A percentile compares a stretch with the other conserved stretches of the same genome.
phyloP scores from a whole-genome alignment of 2,888 invertebrate species.

The Seira ritae region DNA sequence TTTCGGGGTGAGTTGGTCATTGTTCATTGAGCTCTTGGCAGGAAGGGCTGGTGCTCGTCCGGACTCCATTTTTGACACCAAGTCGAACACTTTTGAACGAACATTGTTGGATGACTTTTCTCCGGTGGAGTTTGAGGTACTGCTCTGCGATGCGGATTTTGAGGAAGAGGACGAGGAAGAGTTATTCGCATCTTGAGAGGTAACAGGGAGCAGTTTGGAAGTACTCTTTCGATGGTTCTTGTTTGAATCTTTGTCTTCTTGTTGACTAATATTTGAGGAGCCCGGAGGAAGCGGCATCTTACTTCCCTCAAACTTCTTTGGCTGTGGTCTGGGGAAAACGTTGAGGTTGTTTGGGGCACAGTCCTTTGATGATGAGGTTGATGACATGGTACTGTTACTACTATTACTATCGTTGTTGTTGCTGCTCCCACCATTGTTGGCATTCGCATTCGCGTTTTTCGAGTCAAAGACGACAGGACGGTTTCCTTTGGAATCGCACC shows the following conservation, averaged over 20 bases:
- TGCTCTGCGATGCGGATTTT: constrained; percentile 30
- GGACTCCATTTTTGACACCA: constrained; percentile 73
- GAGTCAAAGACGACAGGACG: constrained; percentile 72
- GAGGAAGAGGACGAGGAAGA: constrained; percentile 39
- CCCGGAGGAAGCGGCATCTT: constrained; percentile 65
- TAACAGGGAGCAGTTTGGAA: constrained; percentile 11
- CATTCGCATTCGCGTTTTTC: constrained; percentile 44
- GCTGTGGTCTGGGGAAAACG: constrained; percentile 34
- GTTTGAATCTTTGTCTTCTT: constrained; percentile 60
- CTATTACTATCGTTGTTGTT: constrained; percentile 56
- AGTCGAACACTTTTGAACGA: constrained; percentile 71
- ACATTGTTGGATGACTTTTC: constrained; percentile 59
- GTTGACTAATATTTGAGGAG: constrained; percentile 26
- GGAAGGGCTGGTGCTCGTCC: constrained; percentile 67
- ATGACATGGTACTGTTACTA: constrained; percentile 49
- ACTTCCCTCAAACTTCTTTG: constrained; percentile 67
- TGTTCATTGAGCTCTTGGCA: constrained; percentile 54
- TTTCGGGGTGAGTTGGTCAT: constrained; percentile 69
- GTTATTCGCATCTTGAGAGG: constrained; percentile 17
- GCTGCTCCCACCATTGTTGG: constrained; percentile 48
- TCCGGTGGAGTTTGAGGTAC: constrained; percentile 36
- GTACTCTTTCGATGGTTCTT: constrained; percentile 52
- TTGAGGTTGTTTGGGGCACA: constrained; percentile 37
- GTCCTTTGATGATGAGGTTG: constrained; percentile 43
- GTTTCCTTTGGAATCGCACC: constrained; percentile 45